These are phyloP conservation scores for Caenorhabditis becei DNA, from an alignment of 2,888 invertebrate genomes.

Conservation along the genomic window DNA sequence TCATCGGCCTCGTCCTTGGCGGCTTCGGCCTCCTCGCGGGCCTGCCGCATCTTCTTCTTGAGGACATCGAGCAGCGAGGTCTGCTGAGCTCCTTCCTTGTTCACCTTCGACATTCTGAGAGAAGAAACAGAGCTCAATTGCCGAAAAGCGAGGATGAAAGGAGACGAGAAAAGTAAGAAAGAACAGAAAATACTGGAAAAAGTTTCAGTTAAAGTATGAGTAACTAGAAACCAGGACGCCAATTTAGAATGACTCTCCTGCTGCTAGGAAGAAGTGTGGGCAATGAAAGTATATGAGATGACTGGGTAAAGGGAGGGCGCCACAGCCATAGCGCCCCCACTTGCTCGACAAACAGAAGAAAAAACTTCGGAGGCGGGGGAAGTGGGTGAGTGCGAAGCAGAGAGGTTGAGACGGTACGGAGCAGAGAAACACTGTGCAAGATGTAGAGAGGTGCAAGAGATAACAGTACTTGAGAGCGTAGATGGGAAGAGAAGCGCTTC, in stretches of 20 bases:
- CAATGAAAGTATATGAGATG: constrained; percentile 48
- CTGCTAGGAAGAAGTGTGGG: constrained; percentile 14
- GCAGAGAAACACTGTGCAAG: constrained; percentile 22
- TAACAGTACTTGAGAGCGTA: constrained; percentile 46
- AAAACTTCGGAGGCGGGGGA: constrained; percentile 31
- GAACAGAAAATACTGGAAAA: constrained; percentile 1
- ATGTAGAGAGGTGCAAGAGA: constrained; percentile 22
- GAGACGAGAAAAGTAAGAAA: not conserved
- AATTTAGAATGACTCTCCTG: not conserved
- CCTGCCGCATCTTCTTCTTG: constrained; percentile 99
- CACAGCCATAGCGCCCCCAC: constrained; percentile 24
- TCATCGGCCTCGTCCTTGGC: constrained; percentile 98
- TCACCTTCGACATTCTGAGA: constrained; percentile 78
- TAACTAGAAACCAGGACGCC: constrained; percentile 1
- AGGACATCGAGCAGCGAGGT: constrained; percentile 91
- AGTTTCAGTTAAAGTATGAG: not conserved
- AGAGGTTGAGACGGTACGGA: constrained; percentile 41
- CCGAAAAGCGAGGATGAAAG: not conserved
- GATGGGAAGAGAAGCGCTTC: constrained; percentile 28
- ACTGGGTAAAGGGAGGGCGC: constrained; percentile 52
- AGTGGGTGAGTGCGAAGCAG: constrained; percentile 3
- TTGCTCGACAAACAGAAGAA: constrained; percentile 47
- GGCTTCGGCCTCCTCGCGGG: constrained; percentile 98
- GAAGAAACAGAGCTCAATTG: constrained; percentile 8
- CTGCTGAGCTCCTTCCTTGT: constrained; percentile 81